Base-by-base conservation (phyloP, 2,797 vertebrate species). In the Echiichthys vipera region DNA sequence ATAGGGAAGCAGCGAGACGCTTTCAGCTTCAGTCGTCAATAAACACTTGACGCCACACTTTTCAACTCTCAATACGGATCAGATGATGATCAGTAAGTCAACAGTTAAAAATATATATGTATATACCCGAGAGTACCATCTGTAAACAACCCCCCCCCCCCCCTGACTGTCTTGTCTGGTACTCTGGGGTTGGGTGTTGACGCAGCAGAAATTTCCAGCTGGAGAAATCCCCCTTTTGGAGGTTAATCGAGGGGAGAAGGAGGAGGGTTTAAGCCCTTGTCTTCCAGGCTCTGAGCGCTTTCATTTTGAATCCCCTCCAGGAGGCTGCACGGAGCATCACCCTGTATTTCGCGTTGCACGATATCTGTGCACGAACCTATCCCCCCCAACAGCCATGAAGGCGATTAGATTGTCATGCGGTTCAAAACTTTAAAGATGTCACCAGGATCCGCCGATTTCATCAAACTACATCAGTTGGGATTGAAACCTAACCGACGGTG, bases 121-220 rank as follows among this genome's bases (percentile, higher is more conserved):
- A 20, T 27, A 49, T 45, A 77, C 78, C 71, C 62, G 56, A 74
- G 64, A 81, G 39, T 65, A 71, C 53, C 65, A 81, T 86, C 66
- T 75, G 73, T 73, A 88, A 85, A 85, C 72, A 83, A 47, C 66
- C 61, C 55, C 53, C 12, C 17, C 49, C 18, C 43, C 39, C 20
- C 70, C 71, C 56, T 66, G 20, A n/a, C 42, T 80, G 64, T 90
- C 87, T 89, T 84, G 85, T 91, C 85, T 92, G 83, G 69, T 87
- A 81, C 72, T 85, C 57, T 90, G 80, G 92, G 94, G 93, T 91
- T 95, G 94, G 95, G 93, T 96, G 95, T 97, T 97, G 96, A 97
- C 96, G 96, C 96, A 97, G 96, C 96, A 96, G 93, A 97, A 95
- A 95, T 96, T 95, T 95, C 95, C 95, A 95, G 94, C 94, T 95